Evolutionary conservation across 2,888 invertebrate species (phyloP), one percentile per base, ranked within the genome.

Genomic region (Lasioglossum calceatum): DNA sequence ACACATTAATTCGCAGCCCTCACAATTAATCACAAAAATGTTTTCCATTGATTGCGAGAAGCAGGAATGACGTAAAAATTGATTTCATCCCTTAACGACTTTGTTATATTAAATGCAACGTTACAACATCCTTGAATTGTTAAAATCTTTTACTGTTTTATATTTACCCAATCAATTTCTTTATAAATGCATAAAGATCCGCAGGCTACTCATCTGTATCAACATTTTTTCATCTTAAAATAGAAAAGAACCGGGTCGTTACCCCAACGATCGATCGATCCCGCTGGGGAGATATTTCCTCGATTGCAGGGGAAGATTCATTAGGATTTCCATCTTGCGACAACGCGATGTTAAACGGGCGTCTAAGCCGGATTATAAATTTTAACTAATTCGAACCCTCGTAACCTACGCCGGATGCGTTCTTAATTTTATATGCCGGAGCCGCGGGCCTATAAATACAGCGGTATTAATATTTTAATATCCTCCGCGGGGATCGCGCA

Each of bases 381-480:
- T 88, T 88, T 82, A 73, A 79, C 86, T 83, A 73, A 86, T 79
- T 73, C 81, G 84, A 85, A 84, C 82, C 77, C 74, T 44, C 73
- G 79, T 81, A 86, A 87, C 79, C 87, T 39, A 58, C 76, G 61
- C 76, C 82, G 87, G 79, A 86, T 86, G 86, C 82, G 84, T 81
- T 83, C 72, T 81, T 88, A 82, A 84, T 91, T 88, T 91, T 89
- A 89, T 87, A 91, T 81, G 87, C 81, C 84, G 58, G 61, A 83
- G 47, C 72, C 77, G 61, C 71, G 78, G 79, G 82, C 71, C 87
- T 78, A 89, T 89, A 90, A 92, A 92, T 91, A 91, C 84, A 79
- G 78, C 67, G 86, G 84, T 87, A 90, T 93, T 92, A 92, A 92
- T 92, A 92, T 92, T 92, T 92, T 91, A 90, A 91, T 91, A 91